Evolutionary conservation across 2,888 invertebrate species (phyloP), one percentile per base, ranked within the genome.

Genomic region (Endomychus coccineus): DNA sequence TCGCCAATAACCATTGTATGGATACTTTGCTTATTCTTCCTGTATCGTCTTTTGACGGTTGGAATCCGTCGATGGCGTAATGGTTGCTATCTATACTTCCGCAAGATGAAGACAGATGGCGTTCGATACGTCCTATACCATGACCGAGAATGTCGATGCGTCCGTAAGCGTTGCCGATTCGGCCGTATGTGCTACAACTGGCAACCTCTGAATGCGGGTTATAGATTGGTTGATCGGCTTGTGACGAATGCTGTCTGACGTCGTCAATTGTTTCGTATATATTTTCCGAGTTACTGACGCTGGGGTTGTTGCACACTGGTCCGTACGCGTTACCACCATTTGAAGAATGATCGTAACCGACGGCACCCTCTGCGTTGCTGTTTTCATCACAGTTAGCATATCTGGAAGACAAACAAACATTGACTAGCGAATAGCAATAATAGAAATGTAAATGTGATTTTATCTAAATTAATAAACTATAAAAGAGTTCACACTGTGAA

Each of bases 31-130:
- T 77, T 30, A 78, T 73, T 34, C 77, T 60, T 5, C 72, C 67
- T 3, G 62, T 55, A 23, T 50, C 43, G 37, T 62, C 63, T 19
- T 56, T 52, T 1, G 59, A 51, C 4, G 64, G 59, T 44, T 70
- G 69, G 13, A 62, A 44, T 48, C 64, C 66, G 32, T 70, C 66
- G 4, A 70, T 62, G 24, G 68, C 68, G 49, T 69, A 58, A 61
- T 43, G 66, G 56, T 54, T 68, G 51, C 51, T 65, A 52, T 62
- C 68, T 53, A 62, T 67, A 42, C 76, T 75, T 36, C 78, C 75
- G 55, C 78, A 78, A n/a, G 78, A 78, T 0, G 78, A 78, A 34
- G 77, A 77, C 39, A 78, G 65, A 50, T 74, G 75, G 4, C 76
- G 63, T 49, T 71, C 76, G 44, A 75, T 75, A 43, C 77, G 64